Conservation (phyloP, 2,888 invertebrate genomes). For the Pyrochroa serraticornis region DNA sequence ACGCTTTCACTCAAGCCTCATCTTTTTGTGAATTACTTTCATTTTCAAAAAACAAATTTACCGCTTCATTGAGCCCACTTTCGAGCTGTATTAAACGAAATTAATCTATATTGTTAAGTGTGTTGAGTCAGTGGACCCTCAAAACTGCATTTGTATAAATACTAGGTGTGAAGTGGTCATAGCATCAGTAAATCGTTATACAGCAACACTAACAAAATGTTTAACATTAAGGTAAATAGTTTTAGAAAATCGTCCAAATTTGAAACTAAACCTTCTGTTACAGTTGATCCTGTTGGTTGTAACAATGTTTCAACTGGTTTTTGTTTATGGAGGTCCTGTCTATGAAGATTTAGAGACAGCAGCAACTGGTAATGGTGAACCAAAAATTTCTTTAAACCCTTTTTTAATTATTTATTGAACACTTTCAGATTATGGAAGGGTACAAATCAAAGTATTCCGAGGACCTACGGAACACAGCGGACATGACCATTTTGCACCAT, state of each 20-base stretch:
- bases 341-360: constrained; percentile 41
- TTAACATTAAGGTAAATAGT: constrained; percentile 21
- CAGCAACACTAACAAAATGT: constrained; percentile 15
- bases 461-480: constrained; percentile 69
- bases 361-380: constrained; percentile 42
- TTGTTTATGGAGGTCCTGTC: constrained; percentile 25
- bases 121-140: too few relatives aligned
- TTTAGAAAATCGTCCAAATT: neutral
- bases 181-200: constrained; percentile 12
- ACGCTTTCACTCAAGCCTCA: constrained; percentile 21
- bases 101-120: too few relatives aligned
- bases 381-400: too few relatives aligned
- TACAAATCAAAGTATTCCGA: constrained; percentile 77
- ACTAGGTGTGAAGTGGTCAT: constrained; percentile 1
- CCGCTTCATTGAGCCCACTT: constrained; percentile 6
- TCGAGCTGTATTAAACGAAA: neutral
- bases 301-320: constrained; percentile 14
- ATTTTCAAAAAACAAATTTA: constrained; percentile 26
- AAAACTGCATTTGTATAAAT: neutral
- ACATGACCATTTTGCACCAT: constrained; percentile 67
- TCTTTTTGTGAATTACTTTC: constrained; percentile 22
- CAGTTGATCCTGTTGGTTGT: constrained; percentile 17
- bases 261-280: constrained; percentile 9
- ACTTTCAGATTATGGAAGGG: constrained; percentile 61
- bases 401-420: constrained; percentile 1